phyloP scores from a whole-genome alignment of 2,797 vertebrate species.

The Delichon dasypus region DNA sequence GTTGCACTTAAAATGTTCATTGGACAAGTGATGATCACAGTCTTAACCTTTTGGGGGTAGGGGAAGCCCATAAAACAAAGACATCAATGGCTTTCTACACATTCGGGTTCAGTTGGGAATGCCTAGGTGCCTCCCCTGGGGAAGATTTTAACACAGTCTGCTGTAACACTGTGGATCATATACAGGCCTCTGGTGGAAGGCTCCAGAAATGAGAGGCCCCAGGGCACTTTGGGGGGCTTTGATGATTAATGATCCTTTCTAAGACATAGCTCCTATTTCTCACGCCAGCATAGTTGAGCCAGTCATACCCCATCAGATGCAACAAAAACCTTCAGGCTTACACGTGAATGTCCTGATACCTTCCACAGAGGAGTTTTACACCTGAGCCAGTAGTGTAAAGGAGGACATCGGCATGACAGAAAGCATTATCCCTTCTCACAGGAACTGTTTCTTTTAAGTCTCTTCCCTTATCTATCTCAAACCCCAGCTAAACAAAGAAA shows the following conservation, averaged over 20 bases:
- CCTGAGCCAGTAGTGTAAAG: not conserved
- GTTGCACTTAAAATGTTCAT: not conserved
- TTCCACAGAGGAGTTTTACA: not conserved
- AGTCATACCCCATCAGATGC: not conserved
- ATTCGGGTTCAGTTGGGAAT: not conserved
- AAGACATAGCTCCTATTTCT: not conserved
- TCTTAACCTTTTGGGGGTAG: not conserved
- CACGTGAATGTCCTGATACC: too few relatives aligned
- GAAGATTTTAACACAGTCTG: not conserved
- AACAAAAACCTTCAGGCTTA: not conserved
- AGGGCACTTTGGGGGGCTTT: rapidly evolving
- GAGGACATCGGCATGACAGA: not conserved
- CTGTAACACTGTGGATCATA: not conserved
- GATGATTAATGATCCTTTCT: not conserved
- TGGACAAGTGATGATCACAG: not conserved
- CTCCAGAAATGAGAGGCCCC: not conserved
- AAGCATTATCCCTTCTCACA: not conserved
- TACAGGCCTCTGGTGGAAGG: not conserved
- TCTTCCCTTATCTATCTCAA: not conserved
- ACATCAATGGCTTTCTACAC: not conserved
- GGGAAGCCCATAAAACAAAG: not conserved
- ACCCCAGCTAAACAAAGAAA: not conserved
- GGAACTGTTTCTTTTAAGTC: not conserved
- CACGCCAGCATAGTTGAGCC: too few relatives aligned
- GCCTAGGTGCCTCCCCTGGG: not conserved